A percentile compares a stretch with the other conserved stretches of the same genome.
These are phyloP conservation scores for Octomys mimax DNA, from an alignment of 2,797 vertebrate species.

Conservation along the genomic window DNA sequence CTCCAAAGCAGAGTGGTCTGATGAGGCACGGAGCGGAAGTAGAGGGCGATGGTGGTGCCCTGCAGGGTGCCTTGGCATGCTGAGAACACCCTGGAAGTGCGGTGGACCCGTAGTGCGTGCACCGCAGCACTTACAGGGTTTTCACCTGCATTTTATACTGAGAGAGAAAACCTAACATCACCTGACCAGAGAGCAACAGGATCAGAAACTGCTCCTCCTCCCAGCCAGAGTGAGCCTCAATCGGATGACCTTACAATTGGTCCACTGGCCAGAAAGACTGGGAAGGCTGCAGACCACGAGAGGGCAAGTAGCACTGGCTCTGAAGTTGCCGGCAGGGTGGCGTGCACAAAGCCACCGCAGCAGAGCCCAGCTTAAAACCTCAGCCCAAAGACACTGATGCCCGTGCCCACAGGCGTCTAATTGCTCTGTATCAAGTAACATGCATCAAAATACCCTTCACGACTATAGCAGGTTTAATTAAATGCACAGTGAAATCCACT, in stretches of 20 bases:
- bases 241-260: slow-evolving; percentile 45
- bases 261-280: not conserved
- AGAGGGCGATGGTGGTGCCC: not conserved
- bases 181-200: not conserved
- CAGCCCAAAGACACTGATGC: slow-evolving; percentile 78
- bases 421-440: slow-evolving; percentile 80
- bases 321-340: slow-evolving; percentile 68
- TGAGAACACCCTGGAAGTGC: not conserved
- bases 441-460: slow-evolving; percentile 85
- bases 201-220: not conserved
- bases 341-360: slow-evolving; percentile 11
- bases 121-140: not conserved
- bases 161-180: not conserved
- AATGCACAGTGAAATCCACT: slow-evolving; percentile 83
- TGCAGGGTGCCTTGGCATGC: not conserved
- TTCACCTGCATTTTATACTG: not conserved
- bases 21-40: not conserved
- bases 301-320: slow-evolving; percentile 38
- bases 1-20: not conserved
- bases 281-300: not conserved
- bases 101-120: not conserved
- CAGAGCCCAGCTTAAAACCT: slow-evolving; percentile 67
- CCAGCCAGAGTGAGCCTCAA: not conserved
- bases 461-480: slow-evolving; percentile 84
- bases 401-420: slow-evolving; percentile 75